Evolutionary conservation across 2,888 invertebrate species (phyloP).

Genomic region (Agonopterix arenella): DNA sequence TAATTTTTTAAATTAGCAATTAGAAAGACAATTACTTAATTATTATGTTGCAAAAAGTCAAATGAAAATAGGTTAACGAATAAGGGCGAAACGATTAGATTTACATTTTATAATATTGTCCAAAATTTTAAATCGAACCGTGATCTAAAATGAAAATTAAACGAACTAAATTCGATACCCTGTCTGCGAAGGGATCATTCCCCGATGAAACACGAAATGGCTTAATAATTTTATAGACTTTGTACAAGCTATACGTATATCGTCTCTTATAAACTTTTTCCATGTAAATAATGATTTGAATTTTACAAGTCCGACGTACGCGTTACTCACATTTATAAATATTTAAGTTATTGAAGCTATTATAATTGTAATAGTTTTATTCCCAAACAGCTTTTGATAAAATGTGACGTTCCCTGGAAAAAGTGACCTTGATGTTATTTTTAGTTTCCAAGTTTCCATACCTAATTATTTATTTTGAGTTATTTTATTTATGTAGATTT

Average conservation of each 20-base stretch:
- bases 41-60: conserved; percentile 4
- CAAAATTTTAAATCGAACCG: conserved; percentile 42
- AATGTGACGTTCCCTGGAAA: too few relatives aligned
- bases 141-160: conserved; percentile 24
- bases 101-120: conserved; percentile 53
- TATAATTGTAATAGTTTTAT: too few relatives aligned
- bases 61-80: conserved; percentile 27
- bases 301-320: not conserved
- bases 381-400: too few relatives aligned
- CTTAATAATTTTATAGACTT: conserved; percentile 19
- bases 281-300: conserved; percentile 2
- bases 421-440: too few relatives aligned
- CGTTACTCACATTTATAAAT: too few relatives aligned
- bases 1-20: not conserved
- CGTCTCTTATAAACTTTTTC: conserved; percentile 14
- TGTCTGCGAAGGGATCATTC: conserved; percentile 39
- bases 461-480: too few relatives aligned
- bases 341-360: too few relatives aligned
- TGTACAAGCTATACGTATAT: conserved; percentile 37
- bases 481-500: too few relatives aligned
- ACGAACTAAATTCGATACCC: conserved; percentile 46
- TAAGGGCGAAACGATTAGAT: conserved; percentile 34
- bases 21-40: not conserved
- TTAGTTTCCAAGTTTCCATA: too few relatives aligned
- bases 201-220: conserved; percentile 16